Conservation (phyloP, 2,797 vertebrate species). For the Sus cebifrons region DNA sequence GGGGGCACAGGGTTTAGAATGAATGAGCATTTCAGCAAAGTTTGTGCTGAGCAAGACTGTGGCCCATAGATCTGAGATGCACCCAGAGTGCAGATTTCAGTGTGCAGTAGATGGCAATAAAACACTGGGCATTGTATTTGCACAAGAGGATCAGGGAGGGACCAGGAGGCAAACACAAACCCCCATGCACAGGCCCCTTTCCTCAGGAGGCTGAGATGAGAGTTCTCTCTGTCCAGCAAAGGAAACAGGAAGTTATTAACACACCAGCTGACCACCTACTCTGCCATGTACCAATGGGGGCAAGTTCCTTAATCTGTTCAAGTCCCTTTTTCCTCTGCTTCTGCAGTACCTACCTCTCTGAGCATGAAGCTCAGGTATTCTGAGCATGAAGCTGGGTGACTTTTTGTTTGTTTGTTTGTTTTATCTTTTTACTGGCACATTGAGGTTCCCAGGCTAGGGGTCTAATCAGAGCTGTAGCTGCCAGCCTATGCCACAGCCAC, state of each 20-base stretch:
- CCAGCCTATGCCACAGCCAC: too few relatives aligned
- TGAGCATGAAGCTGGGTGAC: background rate
- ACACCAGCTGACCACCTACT: background rate
- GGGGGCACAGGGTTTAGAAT: too few relatives aligned
- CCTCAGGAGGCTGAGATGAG: background rate
- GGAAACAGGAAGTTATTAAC: background rate
- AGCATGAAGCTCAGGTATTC: background rate
- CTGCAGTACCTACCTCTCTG: background rate
- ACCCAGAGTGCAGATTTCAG: background rate
- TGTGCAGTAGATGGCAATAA: background rate
- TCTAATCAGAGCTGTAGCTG: too few relatives aligned
- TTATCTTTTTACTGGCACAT: too few relatives aligned
- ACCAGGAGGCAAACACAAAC: too few relatives aligned
- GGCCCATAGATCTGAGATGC: too few relatives aligned
- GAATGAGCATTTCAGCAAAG: background rate
- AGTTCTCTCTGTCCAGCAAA: background rate
- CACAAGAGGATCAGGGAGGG: background rate
- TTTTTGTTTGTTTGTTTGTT: background rate
- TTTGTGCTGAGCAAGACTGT: background rate
- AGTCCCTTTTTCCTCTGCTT: background rate
- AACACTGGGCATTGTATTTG: background rate
- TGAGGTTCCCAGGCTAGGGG: too few relatives aligned
- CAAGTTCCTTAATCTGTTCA: background rate
- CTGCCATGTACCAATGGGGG: background rate
- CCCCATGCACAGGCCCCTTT: background rate